Percentiles rank a stretch among this genome's conserved stretches.
These are phyloP conservation scores for Seira musarum DNA, from an alignment of 2,888 invertebrate species.

Conservation along the genomic window DNA sequence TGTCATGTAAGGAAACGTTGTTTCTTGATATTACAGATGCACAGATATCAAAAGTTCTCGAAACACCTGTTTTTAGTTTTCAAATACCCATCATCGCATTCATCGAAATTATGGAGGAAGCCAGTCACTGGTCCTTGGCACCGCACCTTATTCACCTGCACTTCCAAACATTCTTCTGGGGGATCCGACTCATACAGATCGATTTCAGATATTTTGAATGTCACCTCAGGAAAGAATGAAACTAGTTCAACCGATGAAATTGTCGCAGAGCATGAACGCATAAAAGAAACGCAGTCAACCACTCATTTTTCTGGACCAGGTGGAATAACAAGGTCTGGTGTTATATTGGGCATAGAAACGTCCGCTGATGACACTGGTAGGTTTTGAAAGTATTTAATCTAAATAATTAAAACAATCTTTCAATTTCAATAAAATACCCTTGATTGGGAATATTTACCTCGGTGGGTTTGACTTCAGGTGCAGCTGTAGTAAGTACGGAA, in stretches of 20 bases:
- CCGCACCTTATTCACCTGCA: constrained; percentile 8
- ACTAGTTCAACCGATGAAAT: not conserved
- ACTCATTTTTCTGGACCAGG: constrained; percentile 51
- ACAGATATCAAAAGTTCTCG: constrained; percentile 52
- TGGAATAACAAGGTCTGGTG: constrained; percentile 52
- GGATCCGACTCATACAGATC: constrained; percentile 38
- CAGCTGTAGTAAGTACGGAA: constrained; percentile 83
- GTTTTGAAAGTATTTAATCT: too few relatives aligned
- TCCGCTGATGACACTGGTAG: constrained; percentile 97
- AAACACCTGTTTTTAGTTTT: constrained; percentile 45
- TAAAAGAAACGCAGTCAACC: constrained; percentile 33
- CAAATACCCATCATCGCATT: not conserved
- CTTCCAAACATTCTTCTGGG: not conserved
- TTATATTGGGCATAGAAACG: constrained; percentile 93
- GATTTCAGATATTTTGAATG: constrained; percentile 57
- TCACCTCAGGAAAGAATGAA: constrained; percentile 36
- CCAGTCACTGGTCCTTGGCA: constrained; percentile 26
- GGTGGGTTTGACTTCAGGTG: constrained; percentile 76
- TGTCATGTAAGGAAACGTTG: too few relatives aligned
- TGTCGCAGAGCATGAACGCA: constrained; percentile 22
- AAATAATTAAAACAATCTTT: too few relatives aligned
- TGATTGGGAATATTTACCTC: too few relatives aligned
- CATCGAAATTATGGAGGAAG: not conserved
- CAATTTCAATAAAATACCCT: too few relatives aligned
- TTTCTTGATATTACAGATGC: constrained; percentile 53